Conservation (phyloP, 1,140 invertebrate species). For the Hyposmocoma kahamanoa region DNA sequence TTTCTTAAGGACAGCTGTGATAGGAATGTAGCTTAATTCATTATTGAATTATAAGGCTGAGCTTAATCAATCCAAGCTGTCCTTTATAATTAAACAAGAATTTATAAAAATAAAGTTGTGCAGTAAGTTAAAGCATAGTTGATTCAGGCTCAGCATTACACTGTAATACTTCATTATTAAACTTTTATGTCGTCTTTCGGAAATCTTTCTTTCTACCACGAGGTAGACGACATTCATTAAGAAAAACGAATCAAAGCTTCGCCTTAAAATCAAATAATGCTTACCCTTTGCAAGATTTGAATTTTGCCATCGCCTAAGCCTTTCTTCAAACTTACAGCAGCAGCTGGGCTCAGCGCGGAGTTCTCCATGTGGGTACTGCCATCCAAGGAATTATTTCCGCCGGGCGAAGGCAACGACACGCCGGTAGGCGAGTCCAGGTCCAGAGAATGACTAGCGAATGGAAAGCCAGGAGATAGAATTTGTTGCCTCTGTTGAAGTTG, state of each 20-base stretch:
- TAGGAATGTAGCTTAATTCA: conserved; percentile 15
- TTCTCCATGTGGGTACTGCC: conserved; percentile 75
- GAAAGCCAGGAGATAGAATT: conserved; percentile 80
- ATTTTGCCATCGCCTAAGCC: conserved; percentile 81
- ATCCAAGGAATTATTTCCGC: conserved; percentile 81
- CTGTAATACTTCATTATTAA: conserved; percentile 39
- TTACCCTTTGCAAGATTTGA: conserved; percentile 90
- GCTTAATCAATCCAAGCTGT: conserved; percentile 36
- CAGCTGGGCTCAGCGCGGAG: conserved; percentile 77
- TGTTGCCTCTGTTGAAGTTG: conserved; percentile 78
- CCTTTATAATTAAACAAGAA: not conserved
- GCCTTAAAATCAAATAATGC: conserved; percentile 76
- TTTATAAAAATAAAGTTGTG: conserved; percentile 29
- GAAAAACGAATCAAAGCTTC: conserved; percentile 60
- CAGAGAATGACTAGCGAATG: conserved; percentile 79
- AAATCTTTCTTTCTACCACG: conserved; percentile 15
- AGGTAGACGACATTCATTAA: conserved; percentile 43
- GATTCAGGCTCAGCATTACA: conserved; percentile 76
- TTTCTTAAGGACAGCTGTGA: conserved; percentile 1
- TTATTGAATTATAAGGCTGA: conserved; percentile 45
- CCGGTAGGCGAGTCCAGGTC: conserved; percentile 85
- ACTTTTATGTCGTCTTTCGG: conserved; percentile 41
- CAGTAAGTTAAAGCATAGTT: conserved; percentile 78
- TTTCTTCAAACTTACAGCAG: conserved; percentile 77
- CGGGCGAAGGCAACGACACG: conserved; percentile 85